Evolutionary conservation across 2,113 vertebrate species (phyloP).

Genomic region (Tetraodon nigroviridis): DNA sequence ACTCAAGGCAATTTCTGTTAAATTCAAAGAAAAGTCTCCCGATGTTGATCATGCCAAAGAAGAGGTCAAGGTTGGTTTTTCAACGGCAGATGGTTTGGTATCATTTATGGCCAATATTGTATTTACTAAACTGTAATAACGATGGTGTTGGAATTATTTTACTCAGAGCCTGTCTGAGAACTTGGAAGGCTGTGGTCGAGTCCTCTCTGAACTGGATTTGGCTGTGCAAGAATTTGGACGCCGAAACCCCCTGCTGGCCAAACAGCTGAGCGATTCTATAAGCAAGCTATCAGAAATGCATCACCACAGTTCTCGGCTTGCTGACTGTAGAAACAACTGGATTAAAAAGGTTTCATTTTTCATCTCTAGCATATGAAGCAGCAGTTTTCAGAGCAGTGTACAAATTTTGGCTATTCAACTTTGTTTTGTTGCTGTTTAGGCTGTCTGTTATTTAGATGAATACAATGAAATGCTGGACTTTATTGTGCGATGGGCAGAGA

Average conservation of each 20-base stretch:
- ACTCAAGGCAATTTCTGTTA: conserved; percentile 78
- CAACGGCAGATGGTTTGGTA: neutral
- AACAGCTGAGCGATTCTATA: conserved; percentile 81
- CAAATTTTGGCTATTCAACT: neutral
- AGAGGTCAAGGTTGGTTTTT: conserved; percentile 81
- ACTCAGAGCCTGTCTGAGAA: conserved; percentile 80
- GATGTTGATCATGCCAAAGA: conserved; percentile 82
- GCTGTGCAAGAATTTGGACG: conserved; percentile 84
- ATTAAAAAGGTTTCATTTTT: conserved; percentile 80
- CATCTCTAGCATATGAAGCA: no score
- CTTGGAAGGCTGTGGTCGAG: conserved; percentile 79
- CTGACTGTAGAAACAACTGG: conserved; percentile 80
- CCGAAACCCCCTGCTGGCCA: conserved; percentile 77
- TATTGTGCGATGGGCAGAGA: conserved; percentile 87
- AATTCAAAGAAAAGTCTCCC: conserved; percentile 82
- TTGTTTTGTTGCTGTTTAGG: conserved; percentile 62
- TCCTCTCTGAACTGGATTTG: conserved; percentile 80
- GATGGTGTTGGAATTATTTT: neutral
- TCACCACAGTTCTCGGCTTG: conserved; percentile 80
- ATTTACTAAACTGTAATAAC: neutral
- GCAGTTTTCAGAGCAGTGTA: neutral
- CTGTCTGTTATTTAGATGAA: conserved; percentile 83
- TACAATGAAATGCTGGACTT: conserved; percentile 88
- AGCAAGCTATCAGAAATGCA: conserved; percentile 82
- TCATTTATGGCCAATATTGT: neutral